Conservation (phyloP, 1,140 invertebrate genomes). For the Aphelinus certus region DNA sequence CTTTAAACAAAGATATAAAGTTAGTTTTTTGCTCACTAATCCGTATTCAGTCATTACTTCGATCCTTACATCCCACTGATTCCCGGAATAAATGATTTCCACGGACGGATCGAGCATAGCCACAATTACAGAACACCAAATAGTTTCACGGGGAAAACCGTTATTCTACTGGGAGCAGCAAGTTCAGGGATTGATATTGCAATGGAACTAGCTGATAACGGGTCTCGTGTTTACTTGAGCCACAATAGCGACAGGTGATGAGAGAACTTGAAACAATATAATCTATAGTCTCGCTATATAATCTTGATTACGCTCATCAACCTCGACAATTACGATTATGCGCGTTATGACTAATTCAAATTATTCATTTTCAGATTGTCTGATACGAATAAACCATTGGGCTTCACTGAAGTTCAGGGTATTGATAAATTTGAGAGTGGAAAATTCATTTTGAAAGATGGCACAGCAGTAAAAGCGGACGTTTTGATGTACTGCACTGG, state of each 20-base stretch:
- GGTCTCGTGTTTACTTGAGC: slow-evolving; percentile 64
- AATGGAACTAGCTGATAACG: slow-evolving; percentile 65
- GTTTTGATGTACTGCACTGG: slow-evolving; percentile 64
- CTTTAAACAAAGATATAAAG: neutral
- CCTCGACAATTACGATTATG: neutral
- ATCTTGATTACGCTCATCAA: too few species aligned
- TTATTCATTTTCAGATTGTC: neutral
- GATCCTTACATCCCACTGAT: slow-evolving; percentile 71
- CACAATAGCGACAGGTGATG: slow-evolving; percentile 50
- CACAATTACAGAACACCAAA: slow-evolving; percentile 74
- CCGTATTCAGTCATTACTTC: slow-evolving; percentile 71
- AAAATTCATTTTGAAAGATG: slow-evolving; percentile 48
- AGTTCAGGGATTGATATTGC: slow-evolving; percentile 77
- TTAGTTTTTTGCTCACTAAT: slow-evolving; percentile 1
- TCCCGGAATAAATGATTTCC: slow-evolving; percentile 68
- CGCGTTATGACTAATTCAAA: neutral
- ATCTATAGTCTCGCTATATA: too few species aligned
- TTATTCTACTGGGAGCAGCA: slow-evolving; percentile 75
- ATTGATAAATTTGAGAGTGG: slow-evolving; percentile 48
- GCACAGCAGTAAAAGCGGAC: slow-evolving; percentile 39
- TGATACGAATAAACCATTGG: neutral
- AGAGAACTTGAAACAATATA: too few species aligned
- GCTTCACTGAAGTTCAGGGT: slow-evolving; percentile 49
- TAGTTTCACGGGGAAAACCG: slow-evolving; percentile 66
- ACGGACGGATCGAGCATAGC: slow-evolving; percentile 73